Conservation (phyloP, 1,140 invertebrate species). For the Ctenoplectra terminalis region DNA sequence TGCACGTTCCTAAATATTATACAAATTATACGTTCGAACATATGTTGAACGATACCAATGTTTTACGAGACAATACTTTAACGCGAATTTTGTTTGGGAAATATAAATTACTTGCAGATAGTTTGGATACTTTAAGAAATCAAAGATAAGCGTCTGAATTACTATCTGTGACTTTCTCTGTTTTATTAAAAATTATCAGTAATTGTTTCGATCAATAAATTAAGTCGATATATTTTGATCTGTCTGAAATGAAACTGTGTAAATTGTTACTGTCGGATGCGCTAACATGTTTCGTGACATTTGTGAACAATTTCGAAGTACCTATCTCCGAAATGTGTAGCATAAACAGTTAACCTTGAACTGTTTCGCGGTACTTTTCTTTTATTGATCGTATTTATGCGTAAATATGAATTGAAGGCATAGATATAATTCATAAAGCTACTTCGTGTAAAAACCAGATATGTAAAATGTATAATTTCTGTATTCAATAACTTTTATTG, state of each 20-base stretch:
- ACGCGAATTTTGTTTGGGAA: constrained; percentile 11
- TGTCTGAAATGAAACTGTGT: background rate
- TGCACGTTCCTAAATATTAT: background rate
- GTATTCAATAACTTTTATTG: no score
- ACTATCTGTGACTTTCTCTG: background rate
- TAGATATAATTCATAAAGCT: background rate
- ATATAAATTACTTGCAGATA: background rate
- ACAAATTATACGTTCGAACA: background rate
- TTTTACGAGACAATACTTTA: background rate
- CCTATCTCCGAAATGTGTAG: background rate
- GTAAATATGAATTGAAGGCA: background rate
- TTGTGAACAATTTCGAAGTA: background rate
- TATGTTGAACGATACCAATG: background rate
- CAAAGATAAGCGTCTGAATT: background rate
- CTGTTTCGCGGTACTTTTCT: constrained; percentile 6
- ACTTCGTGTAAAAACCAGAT: background rate
- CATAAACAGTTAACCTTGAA: constrained; percentile 12
- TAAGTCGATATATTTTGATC: background rate
- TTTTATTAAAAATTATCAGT: background rate
- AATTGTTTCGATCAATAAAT: background rate
- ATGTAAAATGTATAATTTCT: no score
- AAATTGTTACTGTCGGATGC: background rate
- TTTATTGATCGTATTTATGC: constrained; percentile 19
- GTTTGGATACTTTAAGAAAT: background rate
- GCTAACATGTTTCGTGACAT: background rate